Conservation (phyloP, 2,797 vertebrate species). For the Graptemys geographica region DNA sequence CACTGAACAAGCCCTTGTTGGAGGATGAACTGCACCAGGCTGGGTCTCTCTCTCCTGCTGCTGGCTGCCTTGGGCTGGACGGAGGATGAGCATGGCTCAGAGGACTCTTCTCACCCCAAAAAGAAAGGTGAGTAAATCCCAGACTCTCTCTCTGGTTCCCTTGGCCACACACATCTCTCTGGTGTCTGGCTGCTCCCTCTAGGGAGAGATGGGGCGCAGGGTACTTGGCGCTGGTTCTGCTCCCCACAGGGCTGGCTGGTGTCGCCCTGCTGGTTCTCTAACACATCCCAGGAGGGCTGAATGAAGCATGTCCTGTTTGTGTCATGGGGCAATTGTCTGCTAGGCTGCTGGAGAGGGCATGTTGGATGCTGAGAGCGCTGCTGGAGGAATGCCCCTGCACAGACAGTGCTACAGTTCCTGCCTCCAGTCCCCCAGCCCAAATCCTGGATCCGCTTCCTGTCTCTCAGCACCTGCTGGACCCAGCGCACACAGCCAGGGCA, state of each 20-base stretch:
- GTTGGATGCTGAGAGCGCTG: rapidly evolving
- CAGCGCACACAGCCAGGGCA: neutral
- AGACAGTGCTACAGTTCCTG: neutral
- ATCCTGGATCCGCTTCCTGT: neutral
- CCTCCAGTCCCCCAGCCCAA: neutral
- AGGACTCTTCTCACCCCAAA: neutral
- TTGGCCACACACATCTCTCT: neutral
- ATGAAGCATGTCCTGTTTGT: neutral
- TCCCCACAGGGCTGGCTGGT: neutral
- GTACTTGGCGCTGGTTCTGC: neutral
- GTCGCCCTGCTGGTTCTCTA: neutral
- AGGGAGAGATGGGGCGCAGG: neutral
- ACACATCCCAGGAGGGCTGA: neutral
- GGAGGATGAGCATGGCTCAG: neutral
- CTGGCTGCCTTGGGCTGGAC: neutral
- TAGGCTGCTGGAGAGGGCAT: neutral
- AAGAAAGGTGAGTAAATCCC: neutral
- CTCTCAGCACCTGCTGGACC: neutral
- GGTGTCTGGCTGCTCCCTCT: neutral
- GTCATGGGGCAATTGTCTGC: neutral
- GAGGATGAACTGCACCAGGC: slow-evolving; percentile 49
- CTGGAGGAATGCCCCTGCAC: neutral
- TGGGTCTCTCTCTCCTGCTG: slow-evolving; percentile 11
- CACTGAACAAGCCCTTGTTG: slow-evolving; percentile 11
- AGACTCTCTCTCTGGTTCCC: neutral